Evolutionary conservation across 2,797 vertebrate species (phyloP).

Genomic region (Austrolebias charrua): DNA sequence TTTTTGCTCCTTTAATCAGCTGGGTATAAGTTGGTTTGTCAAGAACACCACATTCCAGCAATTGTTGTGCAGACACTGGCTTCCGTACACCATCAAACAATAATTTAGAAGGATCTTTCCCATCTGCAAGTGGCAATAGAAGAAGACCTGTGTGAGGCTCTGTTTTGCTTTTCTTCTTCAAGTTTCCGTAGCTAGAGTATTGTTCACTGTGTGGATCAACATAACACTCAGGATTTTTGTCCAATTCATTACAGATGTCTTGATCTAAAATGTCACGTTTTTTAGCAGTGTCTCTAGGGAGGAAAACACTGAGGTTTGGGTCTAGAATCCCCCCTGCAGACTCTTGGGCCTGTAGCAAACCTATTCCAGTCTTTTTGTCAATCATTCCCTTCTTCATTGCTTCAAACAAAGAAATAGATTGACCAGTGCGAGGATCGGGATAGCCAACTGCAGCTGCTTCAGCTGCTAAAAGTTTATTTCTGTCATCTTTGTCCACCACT

Average conservation of each 20-base stretch:
- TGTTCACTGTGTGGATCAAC: constrained; percentile 81
- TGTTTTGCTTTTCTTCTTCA: constrained; percentile 6
- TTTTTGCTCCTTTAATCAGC: background rate
- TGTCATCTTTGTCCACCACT: constrained; percentile 43
- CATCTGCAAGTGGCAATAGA: background rate
- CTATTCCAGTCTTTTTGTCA: constrained; percentile 59
- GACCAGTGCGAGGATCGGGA: constrained; percentile 69
- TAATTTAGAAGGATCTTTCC: background rate
- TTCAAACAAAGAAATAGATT: constrained; percentile 72
- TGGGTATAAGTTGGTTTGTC: background rate
- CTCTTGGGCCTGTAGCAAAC: constrained; percentile 85
- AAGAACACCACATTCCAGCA: background rate
- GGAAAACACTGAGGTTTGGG: constrained; percentile 87
- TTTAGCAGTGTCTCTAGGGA: constrained; percentile 85
- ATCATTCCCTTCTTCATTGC: constrained; percentile 63
- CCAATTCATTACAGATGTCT: constrained; percentile 50
- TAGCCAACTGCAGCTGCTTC: constrained; percentile 86
- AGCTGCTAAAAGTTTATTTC: constrained; percentile 77
- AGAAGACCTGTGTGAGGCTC: background rate
- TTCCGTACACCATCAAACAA: background rate
- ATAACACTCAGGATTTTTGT: constrained; percentile 75
- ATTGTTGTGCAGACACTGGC: background rate
- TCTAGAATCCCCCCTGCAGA: constrained; percentile 86
- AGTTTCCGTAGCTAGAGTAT: constrained; percentile 14
- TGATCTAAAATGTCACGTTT: constrained; percentile 85